Evolutionary conservation across 2,797 vertebrate genomes (phyloP).

Genomic region (Catostomus latipinnis): DNA sequence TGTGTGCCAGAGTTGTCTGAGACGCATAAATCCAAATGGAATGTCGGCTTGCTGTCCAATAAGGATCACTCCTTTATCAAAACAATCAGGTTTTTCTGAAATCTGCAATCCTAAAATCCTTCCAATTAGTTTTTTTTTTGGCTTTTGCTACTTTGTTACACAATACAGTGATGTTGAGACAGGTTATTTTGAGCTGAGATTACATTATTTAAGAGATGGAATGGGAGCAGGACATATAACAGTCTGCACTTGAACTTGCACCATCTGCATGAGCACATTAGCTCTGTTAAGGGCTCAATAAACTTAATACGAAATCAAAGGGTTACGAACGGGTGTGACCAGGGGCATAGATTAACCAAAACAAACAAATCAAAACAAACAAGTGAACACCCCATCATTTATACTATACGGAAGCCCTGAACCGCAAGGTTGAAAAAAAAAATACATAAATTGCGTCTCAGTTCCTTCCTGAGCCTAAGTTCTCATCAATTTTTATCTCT

Average conservation of each 20-base stretch:
- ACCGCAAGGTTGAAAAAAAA: too few relatives aligned
- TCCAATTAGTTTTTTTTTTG: not conserved
- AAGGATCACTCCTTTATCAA: constrained; percentile 1
- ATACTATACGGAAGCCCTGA: too few relatives aligned
- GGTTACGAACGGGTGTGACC: too few relatives aligned
- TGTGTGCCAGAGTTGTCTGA: not conserved
- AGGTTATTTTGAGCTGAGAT: too few relatives aligned
- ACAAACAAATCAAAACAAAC: too few relatives aligned
- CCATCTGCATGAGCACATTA: not conserved
- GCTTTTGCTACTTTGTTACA: not conserved
- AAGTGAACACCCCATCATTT: too few relatives aligned
- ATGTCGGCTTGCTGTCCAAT: constrained; percentile 14
- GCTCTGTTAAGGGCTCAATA: not conserved
- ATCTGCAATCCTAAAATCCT: not conserved
- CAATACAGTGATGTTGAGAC: not conserved
- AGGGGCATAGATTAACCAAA: too few relatives aligned
- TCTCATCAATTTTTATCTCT: too few relatives aligned
- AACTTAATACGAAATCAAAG: not conserved
- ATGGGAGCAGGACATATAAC: not conserved
- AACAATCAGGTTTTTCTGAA: not conserved
- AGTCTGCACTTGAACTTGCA: not conserved
- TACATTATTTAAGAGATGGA: not conserved
- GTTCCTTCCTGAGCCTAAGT: too few relatives aligned
- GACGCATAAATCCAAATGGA: constrained; percentile 48
- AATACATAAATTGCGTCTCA: too few relatives aligned